A percentile compares a stretch with the other conserved stretches of the same genome.
Conservation (phyloP, 2,888 invertebrate genomes). For the Aricia artaxerxes region DNA sequence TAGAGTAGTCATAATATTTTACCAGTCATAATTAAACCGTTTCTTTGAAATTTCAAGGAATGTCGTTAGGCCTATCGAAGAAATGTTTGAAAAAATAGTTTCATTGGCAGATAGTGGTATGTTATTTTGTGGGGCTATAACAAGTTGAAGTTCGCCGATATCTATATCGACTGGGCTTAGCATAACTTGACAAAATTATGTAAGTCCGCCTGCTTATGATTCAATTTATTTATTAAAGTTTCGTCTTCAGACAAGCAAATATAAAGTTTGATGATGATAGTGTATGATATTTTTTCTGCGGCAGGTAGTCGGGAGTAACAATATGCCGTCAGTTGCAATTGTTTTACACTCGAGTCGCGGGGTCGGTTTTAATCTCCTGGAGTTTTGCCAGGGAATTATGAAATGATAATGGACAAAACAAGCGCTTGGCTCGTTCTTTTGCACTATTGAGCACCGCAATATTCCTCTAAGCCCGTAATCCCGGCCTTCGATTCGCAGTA, state of each 20-base stretch:
- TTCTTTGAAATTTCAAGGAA: no score
- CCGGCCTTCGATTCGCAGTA: slow-evolving; percentile 14
- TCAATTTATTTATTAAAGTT: no score
- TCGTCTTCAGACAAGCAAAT: background rate
- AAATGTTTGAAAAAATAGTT: no score
- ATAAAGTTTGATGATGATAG: background rate
- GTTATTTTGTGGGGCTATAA: no score
- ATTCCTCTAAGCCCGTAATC: slow-evolving; percentile 11
- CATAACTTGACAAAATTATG: no score
- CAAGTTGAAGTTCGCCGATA: no score
- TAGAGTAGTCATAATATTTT: no score
- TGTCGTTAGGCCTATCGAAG: no score
- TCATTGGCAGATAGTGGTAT: no score
- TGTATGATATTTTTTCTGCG: background rate
- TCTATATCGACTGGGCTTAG: no score
- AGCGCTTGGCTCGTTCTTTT: slow-evolving; percentile 25
- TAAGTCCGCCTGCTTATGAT: no score
- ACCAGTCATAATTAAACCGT: no score
- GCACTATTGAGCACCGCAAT: slow-evolving; percentile 29
- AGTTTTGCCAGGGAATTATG: slow-evolving; percentile 35
- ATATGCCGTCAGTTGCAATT: slow-evolving; percentile 22
- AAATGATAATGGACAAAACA: slow-evolving; percentile 34
- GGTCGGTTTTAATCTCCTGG: slow-evolving; percentile 37
- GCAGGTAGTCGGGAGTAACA: slow-evolving; percentile 3
- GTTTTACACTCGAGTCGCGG: slow-evolving; percentile 23